These are phyloP conservation scores for Drosophila saltans DNA, from an alignment of 1,140 invertebrate species.

Conservation along the genomic window DNA sequence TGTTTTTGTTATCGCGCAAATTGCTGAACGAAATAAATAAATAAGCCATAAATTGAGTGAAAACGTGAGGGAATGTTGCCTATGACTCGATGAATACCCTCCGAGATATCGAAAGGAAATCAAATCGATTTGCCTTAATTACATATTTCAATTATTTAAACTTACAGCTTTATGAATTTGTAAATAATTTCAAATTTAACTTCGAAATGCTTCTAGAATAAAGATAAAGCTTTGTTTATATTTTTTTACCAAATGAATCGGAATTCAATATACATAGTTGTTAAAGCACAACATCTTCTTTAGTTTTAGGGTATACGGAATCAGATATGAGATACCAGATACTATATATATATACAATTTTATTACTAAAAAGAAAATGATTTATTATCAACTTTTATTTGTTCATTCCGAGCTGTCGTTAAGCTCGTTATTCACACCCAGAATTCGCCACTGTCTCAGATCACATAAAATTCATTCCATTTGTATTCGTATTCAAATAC, in stretches of 20 bases:
- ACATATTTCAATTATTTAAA: neutral
- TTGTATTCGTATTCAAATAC: conserved; percentile 16
- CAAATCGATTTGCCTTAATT: neutral
- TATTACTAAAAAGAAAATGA: neutral
- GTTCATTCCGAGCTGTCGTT: conserved; percentile 35
- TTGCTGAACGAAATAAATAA: conserved; percentile 12
- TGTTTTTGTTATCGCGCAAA: conserved; percentile 22
- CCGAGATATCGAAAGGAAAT: neutral
- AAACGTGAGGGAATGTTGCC: conserved; percentile 10
- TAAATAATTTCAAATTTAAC: neutral
- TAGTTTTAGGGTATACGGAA: neutral
- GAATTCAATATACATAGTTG: too few relatives aligned
- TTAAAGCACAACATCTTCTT: neutral
- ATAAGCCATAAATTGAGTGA: conserved; percentile 6
- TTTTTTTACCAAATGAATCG: too few relatives aligned
- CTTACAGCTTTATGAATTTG: neutral
- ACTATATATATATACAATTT: neutral
- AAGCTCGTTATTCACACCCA: conserved; percentile 42
- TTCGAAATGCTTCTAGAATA: neutral
- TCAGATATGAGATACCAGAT: conserved; percentile 4
- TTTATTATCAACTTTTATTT: conserved; percentile 18
- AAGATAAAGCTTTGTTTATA: neutral
- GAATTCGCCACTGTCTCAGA: conserved; percentile 24
- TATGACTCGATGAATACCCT: conserved; percentile 2
- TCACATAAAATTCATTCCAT: conserved; percentile 29